Conservation (phyloP, 2,797 vertebrate species). For the Rhyacichthys aspro region DNA sequence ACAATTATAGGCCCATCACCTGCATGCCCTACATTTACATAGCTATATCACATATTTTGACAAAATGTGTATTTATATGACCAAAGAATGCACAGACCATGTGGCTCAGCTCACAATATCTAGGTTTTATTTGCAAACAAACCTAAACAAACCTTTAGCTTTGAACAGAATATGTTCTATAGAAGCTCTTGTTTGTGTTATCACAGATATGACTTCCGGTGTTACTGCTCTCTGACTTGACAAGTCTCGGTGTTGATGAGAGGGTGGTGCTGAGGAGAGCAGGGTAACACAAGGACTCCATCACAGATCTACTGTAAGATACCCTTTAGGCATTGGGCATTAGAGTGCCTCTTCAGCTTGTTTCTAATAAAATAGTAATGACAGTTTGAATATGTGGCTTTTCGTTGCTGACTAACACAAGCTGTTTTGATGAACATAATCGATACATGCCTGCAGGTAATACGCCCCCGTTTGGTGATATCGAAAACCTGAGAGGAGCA, state of each 20-base stretch:
- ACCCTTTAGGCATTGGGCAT: constrained; percentile 15
- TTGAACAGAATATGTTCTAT: too few relatives aligned
- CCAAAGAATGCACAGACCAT: too few relatives aligned
- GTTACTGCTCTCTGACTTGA: constrained; percentile 30
- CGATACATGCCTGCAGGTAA: constrained; percentile 8
- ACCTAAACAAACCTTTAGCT: too few relatives aligned
- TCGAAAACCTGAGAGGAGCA: constrained; percentile 12
- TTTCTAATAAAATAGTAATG: constrained; percentile 29
- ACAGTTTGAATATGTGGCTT: constrained; percentile 4
- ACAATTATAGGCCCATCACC: too few relatives aligned
- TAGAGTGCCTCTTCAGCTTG: constrained; percentile 24
- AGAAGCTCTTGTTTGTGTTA: too few relatives aligned
- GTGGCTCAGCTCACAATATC: too few relatives aligned
- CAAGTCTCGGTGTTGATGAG: constrained; percentile 19
- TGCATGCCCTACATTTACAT: too few relatives aligned
- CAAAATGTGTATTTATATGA: too few relatives aligned
- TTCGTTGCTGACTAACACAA: constrained; percentile 2
- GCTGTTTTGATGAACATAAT: constrained; percentile 22
- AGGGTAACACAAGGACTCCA: constrained; percentile 52
- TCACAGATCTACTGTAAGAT: constrained; percentile 38
- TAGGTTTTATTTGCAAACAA: not conserved
- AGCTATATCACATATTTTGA: too few relatives aligned
- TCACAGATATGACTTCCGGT: constrained; percentile 46
- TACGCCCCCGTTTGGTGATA: constrained; percentile 53
- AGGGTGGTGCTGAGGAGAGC: constrained; percentile 73